Conservation (phyloP, 2,888 invertebrate genomes). For the Drosophila neotestacea region DNA sequence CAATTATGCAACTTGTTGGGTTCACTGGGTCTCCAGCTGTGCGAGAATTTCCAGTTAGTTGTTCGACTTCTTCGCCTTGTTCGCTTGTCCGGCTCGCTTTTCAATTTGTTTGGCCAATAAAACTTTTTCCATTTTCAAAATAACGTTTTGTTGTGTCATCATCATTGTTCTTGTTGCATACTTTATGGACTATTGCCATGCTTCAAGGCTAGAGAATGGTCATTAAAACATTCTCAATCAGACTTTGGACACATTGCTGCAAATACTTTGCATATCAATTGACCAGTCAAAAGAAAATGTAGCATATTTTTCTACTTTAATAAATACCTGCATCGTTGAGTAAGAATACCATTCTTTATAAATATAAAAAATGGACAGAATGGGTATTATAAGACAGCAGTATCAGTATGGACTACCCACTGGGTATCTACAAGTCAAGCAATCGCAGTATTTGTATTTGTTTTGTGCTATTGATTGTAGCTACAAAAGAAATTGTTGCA, state of each 20-base stretch:
- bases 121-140: slow-evolving; percentile 72
- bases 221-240: background rate
- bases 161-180: slow-evolving; percentile 28
- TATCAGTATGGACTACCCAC: background rate
- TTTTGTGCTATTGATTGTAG: slow-evolving; percentile 6
- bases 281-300: background rate
- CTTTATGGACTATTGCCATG: slow-evolving; percentile 6
- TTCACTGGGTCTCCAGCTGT: slow-evolving; percentile 31
- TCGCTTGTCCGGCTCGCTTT: slow-evolving; percentile 49
- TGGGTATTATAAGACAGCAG: background rate
- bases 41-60: slow-evolving; percentile 19
- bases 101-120: slow-evolving; percentile 71
- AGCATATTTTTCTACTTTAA: background rate
- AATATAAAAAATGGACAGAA: background rate
- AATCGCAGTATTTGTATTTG: background rate
- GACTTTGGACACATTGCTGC: background rate
- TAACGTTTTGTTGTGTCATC: slow-evolving; percentile 29
- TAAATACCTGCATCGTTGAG: background rate
- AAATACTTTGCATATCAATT: slow-evolving; percentile 1
- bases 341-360: background rate
- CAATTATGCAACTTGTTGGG: slow-evolving; percentile 82
- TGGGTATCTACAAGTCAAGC: background rate
- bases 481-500: background rate
- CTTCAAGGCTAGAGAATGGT: background rate
- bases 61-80: background rate